Conservation (phyloP, 2,113 vertebrate genomes). For the Daboia siamensis region DNA sequence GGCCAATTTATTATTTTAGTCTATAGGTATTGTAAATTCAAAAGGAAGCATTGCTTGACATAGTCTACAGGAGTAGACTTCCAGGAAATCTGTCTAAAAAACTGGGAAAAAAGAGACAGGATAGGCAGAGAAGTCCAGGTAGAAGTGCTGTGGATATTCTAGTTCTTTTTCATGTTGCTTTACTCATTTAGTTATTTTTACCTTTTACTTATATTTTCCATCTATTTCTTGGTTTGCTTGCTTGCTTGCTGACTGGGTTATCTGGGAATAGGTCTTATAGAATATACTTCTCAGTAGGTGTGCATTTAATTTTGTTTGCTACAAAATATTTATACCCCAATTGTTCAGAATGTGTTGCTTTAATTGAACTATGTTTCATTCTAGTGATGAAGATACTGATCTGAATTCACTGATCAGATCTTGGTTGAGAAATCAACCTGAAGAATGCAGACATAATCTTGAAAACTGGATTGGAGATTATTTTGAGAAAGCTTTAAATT, state of each 20-base stretch:
- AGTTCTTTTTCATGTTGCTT: not conserved
- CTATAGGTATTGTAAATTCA: not conserved
- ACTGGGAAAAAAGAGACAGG: not conserved
- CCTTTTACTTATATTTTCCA: not conserved
- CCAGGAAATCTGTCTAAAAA: not conserved
- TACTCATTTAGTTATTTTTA: not conserved
- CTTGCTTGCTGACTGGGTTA: not conserved
- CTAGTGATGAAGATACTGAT: slow-evolving; percentile 94
- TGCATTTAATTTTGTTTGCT: not conserved
- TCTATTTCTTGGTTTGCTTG: not conserved
- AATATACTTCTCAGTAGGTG: not conserved
- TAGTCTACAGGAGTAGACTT: not conserved
- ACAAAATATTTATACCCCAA: not conserved
- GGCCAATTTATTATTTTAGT: not conserved
- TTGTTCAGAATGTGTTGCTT: not conserved
- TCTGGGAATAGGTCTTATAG: not conserved
- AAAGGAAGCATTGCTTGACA: not conserved
- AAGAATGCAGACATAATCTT: slow-evolving; percentile 77
- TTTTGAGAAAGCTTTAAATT: slow-evolving; percentile 88
- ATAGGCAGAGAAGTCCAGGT: not conserved
- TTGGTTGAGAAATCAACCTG: slow-evolving; percentile 86
- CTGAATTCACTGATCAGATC: slow-evolving; percentile 88
- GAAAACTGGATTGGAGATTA: slow-evolving; percentile 92
- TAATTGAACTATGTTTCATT: slow-evolving; percentile 19
- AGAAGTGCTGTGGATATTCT: not conserved